Evolutionary conservation across 2,797 vertebrate species (phyloP), one percentile per base, ranked within the genome.

Genomic region (Pangasius djambal): DNA sequence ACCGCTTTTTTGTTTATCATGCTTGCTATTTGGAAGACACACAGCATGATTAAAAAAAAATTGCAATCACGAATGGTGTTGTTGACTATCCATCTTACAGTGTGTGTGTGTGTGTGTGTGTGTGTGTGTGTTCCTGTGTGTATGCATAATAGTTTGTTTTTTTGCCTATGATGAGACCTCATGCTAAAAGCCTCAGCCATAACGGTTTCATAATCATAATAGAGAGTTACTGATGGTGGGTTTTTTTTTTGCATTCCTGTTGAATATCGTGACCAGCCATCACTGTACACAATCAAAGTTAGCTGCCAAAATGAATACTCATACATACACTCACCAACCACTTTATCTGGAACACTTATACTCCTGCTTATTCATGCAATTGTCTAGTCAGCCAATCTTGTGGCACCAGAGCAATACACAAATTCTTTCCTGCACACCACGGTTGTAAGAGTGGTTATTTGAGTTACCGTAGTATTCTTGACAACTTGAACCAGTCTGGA

Each of bases 231-330:
- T 77, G 74, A 50, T 50, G 50, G 48, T 77, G 44, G 20, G 40
- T 12, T 77, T 48, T 12, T 77, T 48, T n/a, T 40, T 37, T 78
- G 75, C 16, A 2, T 12, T 52, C 28, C 25, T 48, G 52, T 52
- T n/a, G n/a, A 78, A 78, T n/a, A 77, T 77, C 25, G 6, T 52
- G 48, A 77, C 48, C 48, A 77, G 74, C 48, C 74, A 48, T 77
- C 40, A 6, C 22, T 28, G 34, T 70, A 50, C n/a, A 78, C 48
- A 44, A 44, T 44, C 44, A 15, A 28, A 7, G 44, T 78, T 77
- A n/a, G 34, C 34, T 72, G 18, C 69, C 69, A 72, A 77, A 50
- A 52, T 79, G 3, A 31, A 55, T 79, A 50, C 25, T 50, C 74
- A 79, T 9, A 50, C 25, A 77, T 50, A 77, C 12, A 15, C 74